phyloP scores from a whole-genome alignment of 2,113 vertebrate species.

The Semicossyphus pulcher region DNA sequence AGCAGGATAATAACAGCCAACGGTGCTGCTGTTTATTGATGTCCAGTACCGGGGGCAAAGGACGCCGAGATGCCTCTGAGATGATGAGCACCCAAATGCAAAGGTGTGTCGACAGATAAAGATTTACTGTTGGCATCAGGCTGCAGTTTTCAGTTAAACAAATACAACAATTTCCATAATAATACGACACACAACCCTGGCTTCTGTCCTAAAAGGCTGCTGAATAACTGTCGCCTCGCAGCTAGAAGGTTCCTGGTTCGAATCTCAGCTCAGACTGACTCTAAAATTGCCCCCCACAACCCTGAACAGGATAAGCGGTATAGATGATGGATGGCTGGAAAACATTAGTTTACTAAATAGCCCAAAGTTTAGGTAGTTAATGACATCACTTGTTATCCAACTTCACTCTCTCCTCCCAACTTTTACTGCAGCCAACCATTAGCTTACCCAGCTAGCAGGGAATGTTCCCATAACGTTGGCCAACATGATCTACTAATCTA shows the following conservation, averaged over 20 bases:
- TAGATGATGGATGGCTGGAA: too few species aligned
- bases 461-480: too few species aligned
- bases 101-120: conserved; percentile 66
- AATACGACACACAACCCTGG: conserved; percentile 1
- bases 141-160: conserved; percentile 38
- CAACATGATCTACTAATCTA: too few species aligned
- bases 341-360: neutral
- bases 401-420: too few species aligned
- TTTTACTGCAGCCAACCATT: too few species aligned
- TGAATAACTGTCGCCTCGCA: too few species aligned
- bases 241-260: too few species aligned
- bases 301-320: too few species aligned
- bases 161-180: too few species aligned
- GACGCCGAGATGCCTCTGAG: conserved; percentile 40
- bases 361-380: neutral
- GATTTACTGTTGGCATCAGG: conserved; percentile 68
- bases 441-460: too few species aligned
- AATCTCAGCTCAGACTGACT: too few species aligned
- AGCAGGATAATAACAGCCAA: conserved; percentile 64
- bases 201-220: neutral
- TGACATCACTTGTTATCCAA: neutral
- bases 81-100: conserved; percentile 58
- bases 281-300: too few species aligned
- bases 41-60: conserved; percentile 41
- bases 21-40: conserved; percentile 62